These are phyloP conservation scores for Nemapogon koenigi DNA, from an alignment of 2,888 invertebrate species.

Conservation along the genomic window DNA sequence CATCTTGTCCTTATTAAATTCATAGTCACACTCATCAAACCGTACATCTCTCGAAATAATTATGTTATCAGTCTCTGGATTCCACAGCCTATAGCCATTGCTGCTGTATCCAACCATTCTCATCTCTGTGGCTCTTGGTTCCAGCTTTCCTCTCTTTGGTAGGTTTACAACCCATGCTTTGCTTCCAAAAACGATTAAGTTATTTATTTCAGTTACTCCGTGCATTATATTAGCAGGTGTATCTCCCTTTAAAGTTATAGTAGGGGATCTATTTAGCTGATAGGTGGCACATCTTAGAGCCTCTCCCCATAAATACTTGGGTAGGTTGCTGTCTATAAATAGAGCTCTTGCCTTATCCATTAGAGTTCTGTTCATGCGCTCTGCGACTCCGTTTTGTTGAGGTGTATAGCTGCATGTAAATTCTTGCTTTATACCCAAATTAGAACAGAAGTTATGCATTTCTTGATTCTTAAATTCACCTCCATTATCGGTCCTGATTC, in stretches of 20 bases:
- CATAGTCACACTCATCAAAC: slow-evolving; percentile 9
- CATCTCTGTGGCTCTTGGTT: slow-evolving; percentile 7
- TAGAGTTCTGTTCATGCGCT: slow-evolving; percentile 11
- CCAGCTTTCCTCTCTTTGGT: slow-evolving; percentile 8
- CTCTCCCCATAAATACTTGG: slow-evolving; percentile 9
- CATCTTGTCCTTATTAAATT: not conserved
- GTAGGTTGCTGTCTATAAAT: slow-evolving; percentile 8
- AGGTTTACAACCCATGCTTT: slow-evolving; percentile 6
- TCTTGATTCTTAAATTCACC: slow-evolving; percentile 6
- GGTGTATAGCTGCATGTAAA: slow-evolving; percentile 7
- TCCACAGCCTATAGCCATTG: slow-evolving; percentile 12
- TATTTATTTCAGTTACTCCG: slow-evolving; percentile 6
- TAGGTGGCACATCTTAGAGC: slow-evolving; percentile 5
- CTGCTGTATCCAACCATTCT: slow-evolving; percentile 7
- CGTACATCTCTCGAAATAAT: slow-evolving; percentile 11
- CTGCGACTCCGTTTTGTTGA: slow-evolving; percentile 9
- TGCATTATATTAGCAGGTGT: slow-evolving; percentile 6
- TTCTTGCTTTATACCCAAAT: slow-evolving; percentile 4
- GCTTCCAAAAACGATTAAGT: slow-evolving; percentile 7
- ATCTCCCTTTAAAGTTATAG: slow-evolving; percentile 3
- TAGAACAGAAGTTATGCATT: slow-evolving; percentile 3
- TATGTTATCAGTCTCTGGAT: slow-evolving; percentile 9
- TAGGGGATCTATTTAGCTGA: slow-evolving; percentile 7
- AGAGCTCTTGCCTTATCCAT: slow-evolving; percentile 11
- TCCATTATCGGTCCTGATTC: slow-evolving; percentile 9